Percentiles rank a stretch among this genome's conserved stretches.
Conservation (phyloP, 2,113 vertebrate genomes). For the Genyomyrus donnyi region DNA sequence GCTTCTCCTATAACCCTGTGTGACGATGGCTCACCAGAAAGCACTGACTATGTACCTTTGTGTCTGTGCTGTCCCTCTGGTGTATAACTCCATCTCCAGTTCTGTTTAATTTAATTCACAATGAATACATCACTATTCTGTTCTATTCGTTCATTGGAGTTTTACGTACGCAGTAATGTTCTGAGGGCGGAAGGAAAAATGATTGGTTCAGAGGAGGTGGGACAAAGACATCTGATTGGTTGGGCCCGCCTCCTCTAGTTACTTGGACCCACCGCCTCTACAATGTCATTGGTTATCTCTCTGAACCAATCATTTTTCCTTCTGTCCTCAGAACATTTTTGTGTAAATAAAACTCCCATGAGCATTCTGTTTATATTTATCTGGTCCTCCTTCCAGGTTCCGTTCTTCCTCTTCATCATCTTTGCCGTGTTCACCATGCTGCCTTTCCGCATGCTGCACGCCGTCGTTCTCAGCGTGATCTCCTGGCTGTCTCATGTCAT, state of each 20-base stretch:
- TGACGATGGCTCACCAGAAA: not conserved
- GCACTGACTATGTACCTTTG: not conserved
- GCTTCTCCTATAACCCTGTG: not conserved
- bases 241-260: no score
- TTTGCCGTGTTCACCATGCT: slow-evolving; percentile 88
- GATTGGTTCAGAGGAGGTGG: no score
- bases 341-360: no score
- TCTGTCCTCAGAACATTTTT: no score
- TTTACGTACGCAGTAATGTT: no score
- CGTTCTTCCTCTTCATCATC: slow-evolving; percentile 89
- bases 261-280: no score
- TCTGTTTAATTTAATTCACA: not conserved
- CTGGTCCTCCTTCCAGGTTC: slow-evolving; percentile 63
- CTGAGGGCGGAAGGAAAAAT: no score
- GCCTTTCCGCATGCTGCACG: slow-evolving; percentile 75
- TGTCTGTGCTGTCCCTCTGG: not conserved
- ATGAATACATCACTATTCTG: not conserved
- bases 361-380: not conserved
- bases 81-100: not conserved
- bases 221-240: no score
- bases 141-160: not conserved
- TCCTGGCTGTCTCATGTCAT: slow-evolving; percentile 77
- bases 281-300: no score
- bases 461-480: slow-evolving; percentile 64
- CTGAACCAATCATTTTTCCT: no score